A percentile compares a stretch with the other conserved stretches of the same genome.
Evolutionary conservation across 2,888 invertebrate genomes (phyloP).

Genomic region (Latrodectus elegans): DNA sequence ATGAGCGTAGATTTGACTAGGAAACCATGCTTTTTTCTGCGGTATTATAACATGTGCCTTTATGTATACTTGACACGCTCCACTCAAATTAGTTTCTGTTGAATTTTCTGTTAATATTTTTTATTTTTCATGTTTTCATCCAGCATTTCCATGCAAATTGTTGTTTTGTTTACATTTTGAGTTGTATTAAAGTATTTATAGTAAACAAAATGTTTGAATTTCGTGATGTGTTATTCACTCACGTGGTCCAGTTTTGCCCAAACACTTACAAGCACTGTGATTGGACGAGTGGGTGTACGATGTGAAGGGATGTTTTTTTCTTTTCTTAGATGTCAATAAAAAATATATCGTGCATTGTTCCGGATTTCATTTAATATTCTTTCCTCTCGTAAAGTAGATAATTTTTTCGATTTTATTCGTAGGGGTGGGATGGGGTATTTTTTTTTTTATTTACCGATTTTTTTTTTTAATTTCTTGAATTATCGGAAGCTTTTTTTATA

Average conservation of each 20-base stretch:
- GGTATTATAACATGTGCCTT: slow-evolving; percentile 41
- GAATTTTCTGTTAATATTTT: too few species aligned
- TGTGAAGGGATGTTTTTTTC: slow-evolving; percentile 41
- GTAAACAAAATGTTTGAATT: slow-evolving; percentile 13
- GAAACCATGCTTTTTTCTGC: slow-evolving; percentile 39
- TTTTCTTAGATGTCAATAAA: slow-evolving; percentile 45
- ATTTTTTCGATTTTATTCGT: too few species aligned
- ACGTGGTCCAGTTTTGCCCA: slow-evolving; percentile 48
- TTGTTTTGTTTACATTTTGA: neutral
- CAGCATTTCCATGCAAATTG: neutral
- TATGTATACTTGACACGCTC: slow-evolving; percentile 23
- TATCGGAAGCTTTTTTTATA: too few species aligned
- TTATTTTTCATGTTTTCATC: neutral
- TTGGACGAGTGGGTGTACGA: slow-evolving; percentile 41
- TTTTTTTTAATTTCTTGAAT: too few species aligned
- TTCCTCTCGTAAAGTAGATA: too few species aligned
- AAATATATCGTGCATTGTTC: neutral
- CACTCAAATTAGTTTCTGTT: too few species aligned
- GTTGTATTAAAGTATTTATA: slow-evolving; percentile 1
- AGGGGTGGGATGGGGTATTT: too few species aligned
- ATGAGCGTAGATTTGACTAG: slow-evolving; percentile 12
- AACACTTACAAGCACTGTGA: slow-evolving; percentile 49
- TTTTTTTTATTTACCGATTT: too few species aligned
- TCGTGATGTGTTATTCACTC: slow-evolving; percentile 28
- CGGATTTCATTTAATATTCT: too few species aligned